Evolutionary conservation across 1,140 invertebrate species (phyloP), one percentile per base, ranked within the genome.

Genomic region (Kradibia gibbosae): DNA sequence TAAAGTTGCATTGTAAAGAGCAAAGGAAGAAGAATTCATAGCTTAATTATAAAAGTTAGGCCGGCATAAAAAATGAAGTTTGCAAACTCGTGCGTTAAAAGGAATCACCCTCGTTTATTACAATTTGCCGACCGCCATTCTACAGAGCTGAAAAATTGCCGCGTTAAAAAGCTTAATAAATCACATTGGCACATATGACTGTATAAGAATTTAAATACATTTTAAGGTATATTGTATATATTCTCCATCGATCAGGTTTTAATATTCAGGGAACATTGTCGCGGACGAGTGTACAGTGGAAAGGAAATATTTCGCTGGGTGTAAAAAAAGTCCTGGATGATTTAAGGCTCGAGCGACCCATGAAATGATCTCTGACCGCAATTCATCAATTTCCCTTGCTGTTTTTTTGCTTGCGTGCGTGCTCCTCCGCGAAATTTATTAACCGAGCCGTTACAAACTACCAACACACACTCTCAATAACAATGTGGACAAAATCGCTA

Each of bases 221-320:
- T 77, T 82, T 60, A 36, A 77, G 74, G 74, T 57, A 48, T 55
- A 82, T 72, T 72, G 73, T 82, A 77, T 72, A 77, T 70, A 77
- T 82, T 82, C 74, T 36, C 65, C 80, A 82, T 82, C 80, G 80
- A 82, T 82, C 74, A 82, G 80, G 53, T 77, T 82, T 82, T 77
- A 82, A 82, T 82, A 77, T 82, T 77, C 80, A 67, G 53, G 67
- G 65, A 67, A 77, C 65, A 77, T 45, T 57, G 73, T 10, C 57
- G 62, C 22, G 28, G 36, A 45, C 48, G 55, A 62, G 60, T 50
- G 57, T 60, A 80, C 15, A 48, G 57, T 22, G 57, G 36, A 67
- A 31, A 53, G 48, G 78, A 20, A 45, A 81, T 74, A 75, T 81
- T 67, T 55, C 50, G 67, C 50, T 11, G 28, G 10, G 31, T 3